Evolutionary conservation across 2,113 vertebrate genomes (phyloP).

Genomic region (Pelodiscus sinensis): DNA sequence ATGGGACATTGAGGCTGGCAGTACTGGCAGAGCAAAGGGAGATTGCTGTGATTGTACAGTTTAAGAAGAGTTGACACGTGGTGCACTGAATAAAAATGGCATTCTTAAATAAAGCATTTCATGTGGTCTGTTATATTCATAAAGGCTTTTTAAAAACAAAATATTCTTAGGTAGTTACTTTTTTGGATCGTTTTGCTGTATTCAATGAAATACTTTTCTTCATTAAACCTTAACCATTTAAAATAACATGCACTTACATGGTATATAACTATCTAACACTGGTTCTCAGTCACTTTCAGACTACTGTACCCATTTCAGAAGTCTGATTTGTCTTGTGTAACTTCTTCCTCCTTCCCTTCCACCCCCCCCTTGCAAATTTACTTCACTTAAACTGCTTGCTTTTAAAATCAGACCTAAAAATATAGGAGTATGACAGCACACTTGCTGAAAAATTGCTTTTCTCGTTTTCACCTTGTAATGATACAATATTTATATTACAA

Average conservation of each 20-base stretch:
- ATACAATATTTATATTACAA: no score
- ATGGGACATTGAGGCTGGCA: no score
- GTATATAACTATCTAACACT: not conserved
- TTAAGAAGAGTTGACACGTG: not conserved
- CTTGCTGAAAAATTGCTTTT: no score
- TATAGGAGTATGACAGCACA: no score
- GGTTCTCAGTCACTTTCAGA: no score
- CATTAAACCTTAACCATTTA: not conserved
- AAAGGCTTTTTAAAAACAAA: not conserved
- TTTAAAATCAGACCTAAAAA: no score
- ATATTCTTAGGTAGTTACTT: not conserved
- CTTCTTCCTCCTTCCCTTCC: no score
- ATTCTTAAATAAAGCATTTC: not conserved
- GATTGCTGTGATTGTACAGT: not conserved
- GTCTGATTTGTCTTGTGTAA: no score
- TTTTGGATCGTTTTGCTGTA: not conserved
- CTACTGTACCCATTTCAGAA: no score
- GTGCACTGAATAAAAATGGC: not conserved
- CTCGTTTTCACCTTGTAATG: no score
- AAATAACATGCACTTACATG: not conserved
- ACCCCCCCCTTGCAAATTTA: no score
- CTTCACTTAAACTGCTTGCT: no score
- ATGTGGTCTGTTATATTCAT: not conserved
- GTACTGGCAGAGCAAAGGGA: not conserved
- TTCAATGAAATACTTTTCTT: not conserved